These are phyloP conservation scores for Halcyon smyrnensis DNA, from an alignment of 2,797 vertebrate genomes.

Conservation along the genomic window DNA sequence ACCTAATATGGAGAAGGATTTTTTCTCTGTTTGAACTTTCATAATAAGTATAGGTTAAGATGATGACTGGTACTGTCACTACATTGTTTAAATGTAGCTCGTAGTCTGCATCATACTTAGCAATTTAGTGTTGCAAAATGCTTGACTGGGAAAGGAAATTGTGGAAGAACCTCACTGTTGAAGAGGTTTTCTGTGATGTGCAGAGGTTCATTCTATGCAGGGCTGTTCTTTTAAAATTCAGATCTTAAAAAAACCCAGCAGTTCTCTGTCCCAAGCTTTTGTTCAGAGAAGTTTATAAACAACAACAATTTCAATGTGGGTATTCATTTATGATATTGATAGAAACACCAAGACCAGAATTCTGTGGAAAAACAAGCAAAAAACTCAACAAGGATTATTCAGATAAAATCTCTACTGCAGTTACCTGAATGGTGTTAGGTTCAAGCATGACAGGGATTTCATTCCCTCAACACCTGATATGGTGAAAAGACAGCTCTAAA, in stretches of 20 bases:
- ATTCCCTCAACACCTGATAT: neutral
- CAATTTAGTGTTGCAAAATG: neutral
- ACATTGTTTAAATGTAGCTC: neutral
- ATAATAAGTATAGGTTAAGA: neutral
- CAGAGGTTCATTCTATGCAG: neutral
- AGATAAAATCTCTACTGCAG: neutral
- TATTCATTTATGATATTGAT: neutral
- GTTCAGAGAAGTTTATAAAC: neutral
- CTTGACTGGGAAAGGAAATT: neutral
- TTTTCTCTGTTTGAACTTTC: neutral
- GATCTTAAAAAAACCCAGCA: rapidly evolving
- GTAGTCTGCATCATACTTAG: neutral
- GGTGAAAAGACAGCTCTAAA: constrained; percentile 22
- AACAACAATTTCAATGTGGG: neutral
- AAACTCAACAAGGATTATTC: neutral
- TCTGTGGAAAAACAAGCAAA: neutral
- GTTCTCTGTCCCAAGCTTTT: neutral
- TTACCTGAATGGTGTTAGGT: neutral
- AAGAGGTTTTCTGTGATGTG: neutral
- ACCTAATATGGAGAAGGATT: neutral
- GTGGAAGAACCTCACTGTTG: neutral
- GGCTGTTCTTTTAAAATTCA: neutral
- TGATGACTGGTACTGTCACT: neutral
- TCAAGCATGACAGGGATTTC: constrained; percentile 36
- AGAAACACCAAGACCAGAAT: constrained; percentile 19